Evolutionary conservation across 2,888 invertebrate genomes (phyloP).

Genomic region (Tipula lateralis): DNA sequence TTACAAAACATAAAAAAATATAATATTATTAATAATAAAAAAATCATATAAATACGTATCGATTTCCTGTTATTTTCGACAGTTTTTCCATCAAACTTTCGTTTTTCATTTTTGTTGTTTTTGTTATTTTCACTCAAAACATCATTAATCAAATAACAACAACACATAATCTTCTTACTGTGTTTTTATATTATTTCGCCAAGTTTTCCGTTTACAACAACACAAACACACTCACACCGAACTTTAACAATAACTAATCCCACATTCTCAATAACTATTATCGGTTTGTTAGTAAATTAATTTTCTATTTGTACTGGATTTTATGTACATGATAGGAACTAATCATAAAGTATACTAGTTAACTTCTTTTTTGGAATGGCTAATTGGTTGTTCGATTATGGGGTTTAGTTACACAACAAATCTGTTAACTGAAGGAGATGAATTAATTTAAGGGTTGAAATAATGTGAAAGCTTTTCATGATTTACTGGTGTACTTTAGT

Average conservation of each 20-base stretch:
- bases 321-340: background rate
- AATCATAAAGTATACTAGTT: no score
- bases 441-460: no score
- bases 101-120: background rate
- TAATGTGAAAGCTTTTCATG: no score
- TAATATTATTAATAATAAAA: background rate
- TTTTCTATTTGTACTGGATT: background rate
- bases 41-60: slow-evolving; percentile 24
- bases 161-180: background rate
- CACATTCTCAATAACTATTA: background rate
- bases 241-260: background rate
- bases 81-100: slow-evolving; percentile 7
- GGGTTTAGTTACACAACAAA: no score
- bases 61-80: slow-evolving; percentile 24
- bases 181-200: background rate
- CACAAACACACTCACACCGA: background rate
- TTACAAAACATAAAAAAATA: background rate
- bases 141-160: background rate
- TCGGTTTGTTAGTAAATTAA: slow-evolving; percentile 16
- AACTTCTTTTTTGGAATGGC: no score
- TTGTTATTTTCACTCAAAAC: slow-evolving; percentile 3
- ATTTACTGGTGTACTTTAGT: no score
- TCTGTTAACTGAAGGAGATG: no score
- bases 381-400: no score
- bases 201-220: background rate